phyloP scores from a whole-genome alignment of 2,113 vertebrate species.

The Turdus rufiventris region DNA sequence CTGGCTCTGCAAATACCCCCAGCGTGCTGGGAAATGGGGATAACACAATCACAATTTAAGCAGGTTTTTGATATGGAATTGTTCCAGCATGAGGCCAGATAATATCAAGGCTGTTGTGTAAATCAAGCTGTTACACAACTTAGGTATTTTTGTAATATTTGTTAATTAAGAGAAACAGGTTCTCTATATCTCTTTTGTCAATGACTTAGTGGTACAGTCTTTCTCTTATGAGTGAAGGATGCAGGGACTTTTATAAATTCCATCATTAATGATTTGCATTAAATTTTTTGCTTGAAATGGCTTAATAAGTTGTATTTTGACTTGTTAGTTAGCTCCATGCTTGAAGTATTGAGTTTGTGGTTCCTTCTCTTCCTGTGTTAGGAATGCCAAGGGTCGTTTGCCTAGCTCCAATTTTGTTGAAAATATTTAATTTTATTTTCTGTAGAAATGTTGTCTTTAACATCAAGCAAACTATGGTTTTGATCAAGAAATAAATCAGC shows the following conservation, averaged over 20 bases:
- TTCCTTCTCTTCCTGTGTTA: not conserved
- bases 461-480: not conserved
- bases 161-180: not conserved
- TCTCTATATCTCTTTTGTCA: not conserved
- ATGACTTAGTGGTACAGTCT: not conserved
- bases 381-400: not conserved
- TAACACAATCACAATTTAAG: not conserved
- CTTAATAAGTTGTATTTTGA: not conserved
- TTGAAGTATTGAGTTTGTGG: not conserved
- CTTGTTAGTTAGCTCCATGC: not conserved
- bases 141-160: not conserved
- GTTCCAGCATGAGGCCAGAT: not conserved
- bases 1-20: not conserved
- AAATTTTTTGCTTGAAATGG: not conserved
- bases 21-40: rapidly evolving
- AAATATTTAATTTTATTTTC: not conserved
- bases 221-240: not conserved
- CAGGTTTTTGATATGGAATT: not conserved
- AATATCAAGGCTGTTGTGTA: not conserved
- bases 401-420: not conserved
- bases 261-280: not conserved
- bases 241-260: not conserved
- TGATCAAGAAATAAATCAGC: not conserved
- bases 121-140: not conserved
- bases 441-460: not conserved